phyloP scores from a whole-genome alignment of 2,888 invertebrate genomes.

The Galeruca laticollis region DNA sequence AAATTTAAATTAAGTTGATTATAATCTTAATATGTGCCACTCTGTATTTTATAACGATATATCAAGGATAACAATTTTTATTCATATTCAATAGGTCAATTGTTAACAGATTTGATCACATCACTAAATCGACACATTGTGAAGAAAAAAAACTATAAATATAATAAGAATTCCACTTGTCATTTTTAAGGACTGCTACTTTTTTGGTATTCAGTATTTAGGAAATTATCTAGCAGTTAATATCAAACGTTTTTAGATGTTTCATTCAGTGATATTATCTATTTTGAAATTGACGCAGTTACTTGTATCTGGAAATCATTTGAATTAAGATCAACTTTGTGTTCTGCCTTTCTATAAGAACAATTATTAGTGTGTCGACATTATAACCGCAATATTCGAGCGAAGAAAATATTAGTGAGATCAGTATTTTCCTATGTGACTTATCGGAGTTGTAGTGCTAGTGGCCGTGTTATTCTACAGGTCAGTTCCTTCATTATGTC shows the following conservation, averaged over 20 bases:
- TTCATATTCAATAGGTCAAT: not conserved
- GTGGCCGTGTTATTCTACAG: not conserved
- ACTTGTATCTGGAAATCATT: not conserved
- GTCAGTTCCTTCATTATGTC: not conserved
- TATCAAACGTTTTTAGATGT: not conserved
- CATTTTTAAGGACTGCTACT: not conserved
- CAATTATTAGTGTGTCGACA: conserved; percentile 4
- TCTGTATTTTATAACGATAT: not conserved
- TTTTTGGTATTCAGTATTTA: not conserved
- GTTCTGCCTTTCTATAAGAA: not conserved
- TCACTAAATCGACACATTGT: not conserved
- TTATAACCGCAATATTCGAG: not conserved
- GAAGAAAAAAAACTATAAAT: not conserved
- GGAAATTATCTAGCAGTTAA: not conserved
- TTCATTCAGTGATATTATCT: not conserved
- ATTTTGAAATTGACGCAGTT: not conserved
- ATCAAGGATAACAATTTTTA: not conserved
- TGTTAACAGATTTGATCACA: not conserved
- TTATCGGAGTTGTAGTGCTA: not conserved
- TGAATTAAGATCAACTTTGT: not conserved
- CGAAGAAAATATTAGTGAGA: not conserved
- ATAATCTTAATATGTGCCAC: not conserved
- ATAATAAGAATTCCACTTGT: not conserved
- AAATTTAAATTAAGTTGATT: too few relatives aligned
- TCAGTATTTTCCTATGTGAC: not conserved